Conservation (phyloP, 35 echinoderm and acorn worm genomes). For the Patiria miniata region DNA sequence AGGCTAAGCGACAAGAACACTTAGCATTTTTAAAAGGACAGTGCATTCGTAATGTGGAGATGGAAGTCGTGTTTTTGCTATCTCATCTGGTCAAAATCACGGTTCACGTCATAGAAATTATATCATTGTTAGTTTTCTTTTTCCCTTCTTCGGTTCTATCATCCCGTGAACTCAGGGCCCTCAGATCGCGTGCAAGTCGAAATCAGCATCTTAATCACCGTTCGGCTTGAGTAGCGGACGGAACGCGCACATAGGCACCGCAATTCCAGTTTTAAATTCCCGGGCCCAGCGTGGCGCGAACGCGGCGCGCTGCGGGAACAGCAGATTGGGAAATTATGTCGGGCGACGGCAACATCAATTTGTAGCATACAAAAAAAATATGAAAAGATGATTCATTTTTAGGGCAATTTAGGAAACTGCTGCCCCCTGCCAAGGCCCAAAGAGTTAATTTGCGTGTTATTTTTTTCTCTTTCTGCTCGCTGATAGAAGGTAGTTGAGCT, state of each 20-base stretch:
- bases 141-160: too few species aligned
- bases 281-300: not conserved
- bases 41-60: too few species aligned
- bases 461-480: too few species aligned
- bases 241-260: not conserved
- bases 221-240: slow-evolving; percentile 14
- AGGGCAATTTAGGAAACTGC: slow-evolving; percentile 6
- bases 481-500: too few species aligned
- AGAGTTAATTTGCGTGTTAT: slow-evolving; percentile 6
- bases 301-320: not conserved
- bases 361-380: slow-evolving; percentile 13
- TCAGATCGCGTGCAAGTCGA: slow-evolving; percentile 6
- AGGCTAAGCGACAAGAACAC: too few species aligned
- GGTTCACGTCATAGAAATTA: too few species aligned
- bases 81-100: too few species aligned
- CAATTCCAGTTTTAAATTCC: slow-evolving; percentile 20
- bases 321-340: slow-evolving; percentile 24
- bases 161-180: too few species aligned
- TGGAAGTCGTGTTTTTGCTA: too few species aligned
- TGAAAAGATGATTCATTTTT: not conserved
- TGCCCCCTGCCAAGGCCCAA: not conserved
- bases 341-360: slow-evolving; percentile 19
- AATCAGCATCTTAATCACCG: not conserved
- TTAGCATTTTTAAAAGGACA: too few species aligned
- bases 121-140: too few species aligned